phyloP scores from a whole-genome alignment of 2,113 vertebrate genomes.

The Tachysurus vachellii region DNA sequence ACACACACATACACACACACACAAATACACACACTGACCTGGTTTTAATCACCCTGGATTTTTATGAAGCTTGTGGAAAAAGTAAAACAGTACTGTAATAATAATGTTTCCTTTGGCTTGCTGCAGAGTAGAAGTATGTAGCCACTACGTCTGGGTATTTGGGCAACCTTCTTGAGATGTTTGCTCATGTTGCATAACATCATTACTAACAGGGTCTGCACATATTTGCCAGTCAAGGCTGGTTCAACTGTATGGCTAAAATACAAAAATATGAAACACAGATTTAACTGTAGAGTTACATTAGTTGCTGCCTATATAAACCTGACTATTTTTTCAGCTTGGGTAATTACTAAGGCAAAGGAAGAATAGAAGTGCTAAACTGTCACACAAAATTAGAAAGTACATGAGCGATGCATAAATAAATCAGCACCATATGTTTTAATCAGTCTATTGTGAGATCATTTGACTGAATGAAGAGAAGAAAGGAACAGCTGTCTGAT shows the following conservation, averaged over 20 bases:
- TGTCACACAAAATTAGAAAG: slow-evolving; percentile 5
- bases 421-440: background rate
- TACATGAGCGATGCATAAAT: background rate
- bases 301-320: background rate
- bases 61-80: slow-evolving; percentile 31
- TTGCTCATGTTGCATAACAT: slow-evolving; percentile 28
- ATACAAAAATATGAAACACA: background rate
- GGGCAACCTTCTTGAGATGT: slow-evolving; percentile 22
- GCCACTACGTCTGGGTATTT: slow-evolving; percentile 15
- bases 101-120: slow-evolving; percentile 41
- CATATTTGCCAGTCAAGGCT: background rate
- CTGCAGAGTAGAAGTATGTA: slow-evolving; percentile 10
- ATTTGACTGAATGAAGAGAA: slow-evolving; percentile 24
- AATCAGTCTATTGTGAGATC: slow-evolving; percentile 31
- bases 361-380: background rate
- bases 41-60: slow-evolving; percentile 57
- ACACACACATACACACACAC: slow-evolving; percentile 5
- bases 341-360: background rate
- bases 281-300: background rate
- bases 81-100: slow-evolving; percentile 14
- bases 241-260: slow-evolving; percentile 4
- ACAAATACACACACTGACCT: slow-evolving; percentile 58
- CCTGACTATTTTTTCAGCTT: background rate
- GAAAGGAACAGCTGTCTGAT: slow-evolving; percentile 35
- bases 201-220: slow-evolving; percentile 26